phyloP scores from a whole-genome alignment of 2,113 vertebrate genomes.

The Gobiocypris rarus region DNA sequence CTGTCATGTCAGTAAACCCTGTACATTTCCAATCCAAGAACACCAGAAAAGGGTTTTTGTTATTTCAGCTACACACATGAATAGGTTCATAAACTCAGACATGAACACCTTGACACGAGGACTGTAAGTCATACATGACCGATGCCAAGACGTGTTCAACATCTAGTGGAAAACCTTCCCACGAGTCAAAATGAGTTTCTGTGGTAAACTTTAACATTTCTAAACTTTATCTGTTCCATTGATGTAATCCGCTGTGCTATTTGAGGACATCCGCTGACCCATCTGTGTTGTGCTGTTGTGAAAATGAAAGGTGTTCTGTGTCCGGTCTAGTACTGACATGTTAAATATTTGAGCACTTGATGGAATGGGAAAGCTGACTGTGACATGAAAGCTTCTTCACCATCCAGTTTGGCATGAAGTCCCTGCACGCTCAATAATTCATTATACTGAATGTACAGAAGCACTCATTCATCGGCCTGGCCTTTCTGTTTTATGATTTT shows the following conservation, averaged over 20 bases:
- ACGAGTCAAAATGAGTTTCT: neutral
- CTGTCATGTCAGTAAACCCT: neutral
- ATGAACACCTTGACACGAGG: neutral
- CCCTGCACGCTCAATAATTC: slow-evolving; percentile 63
- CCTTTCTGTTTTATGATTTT: slow-evolving; percentile 7
- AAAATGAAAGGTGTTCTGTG: slow-evolving; percentile 5
- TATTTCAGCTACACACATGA: too few species aligned
- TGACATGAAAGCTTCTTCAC: slow-evolving; percentile 43
- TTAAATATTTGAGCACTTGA: slow-evolving; percentile 66
- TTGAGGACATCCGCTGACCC: neutral
- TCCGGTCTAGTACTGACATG: slow-evolving; percentile 47
- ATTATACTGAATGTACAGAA: slow-evolving; percentile 53
- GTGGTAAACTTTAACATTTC: neutral
- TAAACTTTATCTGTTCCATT: neutral
- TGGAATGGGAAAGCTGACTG: slow-evolving; percentile 42
- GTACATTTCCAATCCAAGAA: neutral
- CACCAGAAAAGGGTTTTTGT: neutral
- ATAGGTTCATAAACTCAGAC: too few species aligned
- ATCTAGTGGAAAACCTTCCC: neutral
- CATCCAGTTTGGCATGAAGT: slow-evolving; percentile 52
- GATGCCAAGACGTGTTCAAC: neutral
- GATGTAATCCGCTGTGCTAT: neutral
- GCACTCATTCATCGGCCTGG: slow-evolving; percentile 50
- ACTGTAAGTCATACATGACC: neutral
- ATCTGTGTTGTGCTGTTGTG: slow-evolving; percentile 18